Evolutionary conservation across 2,797 vertebrate species (phyloP).

Genomic region (Neosilurus hyrtlii): DNA sequence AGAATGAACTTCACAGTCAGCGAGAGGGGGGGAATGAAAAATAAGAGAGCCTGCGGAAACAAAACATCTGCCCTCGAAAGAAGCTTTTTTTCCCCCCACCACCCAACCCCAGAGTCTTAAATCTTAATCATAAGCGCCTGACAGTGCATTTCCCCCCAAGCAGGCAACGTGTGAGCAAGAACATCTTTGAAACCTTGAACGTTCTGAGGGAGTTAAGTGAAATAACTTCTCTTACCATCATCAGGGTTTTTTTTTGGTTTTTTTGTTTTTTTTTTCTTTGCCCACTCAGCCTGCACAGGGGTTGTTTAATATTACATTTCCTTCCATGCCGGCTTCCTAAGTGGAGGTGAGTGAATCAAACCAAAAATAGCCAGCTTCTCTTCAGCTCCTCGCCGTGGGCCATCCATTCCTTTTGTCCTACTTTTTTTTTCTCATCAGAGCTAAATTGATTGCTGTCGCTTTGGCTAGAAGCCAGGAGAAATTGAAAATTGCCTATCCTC

Average conservation of each 20-base stretch:
- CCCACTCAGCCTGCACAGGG: conserved; percentile 51
- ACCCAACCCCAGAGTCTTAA: conserved; percentile 9
- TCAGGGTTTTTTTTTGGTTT: too few relatives aligned
- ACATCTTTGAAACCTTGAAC: conserved; percentile 20
- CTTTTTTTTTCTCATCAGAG: conserved; percentile 69
- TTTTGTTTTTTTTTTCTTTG: conserved; percentile 21
- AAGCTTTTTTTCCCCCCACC: background rate
- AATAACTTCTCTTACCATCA: conserved; percentile 23
- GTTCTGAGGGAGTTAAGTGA: background rate
- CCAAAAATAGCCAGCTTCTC: conserved; percentile 73
- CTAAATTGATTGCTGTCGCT: conserved; percentile 70
- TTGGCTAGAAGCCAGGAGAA: conserved; percentile 68
- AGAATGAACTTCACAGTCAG: conserved; percentile 22
- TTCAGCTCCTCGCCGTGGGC: conserved; percentile 56
- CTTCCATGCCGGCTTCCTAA: conserved; percentile 61
- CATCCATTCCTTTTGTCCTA: conserved; percentile 73
- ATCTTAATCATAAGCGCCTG: conserved; percentile 20
- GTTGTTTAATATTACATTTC: conserved; percentile 68
- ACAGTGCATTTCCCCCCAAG: conserved; percentile 15
- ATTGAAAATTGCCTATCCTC: conserved; percentile 60
- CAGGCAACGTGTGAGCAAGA: background rate
- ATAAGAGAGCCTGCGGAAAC: conserved; percentile 24
- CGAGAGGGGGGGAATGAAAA: background rate
- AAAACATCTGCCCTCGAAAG: conserved; percentile 35
- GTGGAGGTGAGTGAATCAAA: conserved; percentile 67